Evolutionary conservation across 2,888 invertebrate species (phyloP).

Genomic region (Danaus chrysippus): DNA sequence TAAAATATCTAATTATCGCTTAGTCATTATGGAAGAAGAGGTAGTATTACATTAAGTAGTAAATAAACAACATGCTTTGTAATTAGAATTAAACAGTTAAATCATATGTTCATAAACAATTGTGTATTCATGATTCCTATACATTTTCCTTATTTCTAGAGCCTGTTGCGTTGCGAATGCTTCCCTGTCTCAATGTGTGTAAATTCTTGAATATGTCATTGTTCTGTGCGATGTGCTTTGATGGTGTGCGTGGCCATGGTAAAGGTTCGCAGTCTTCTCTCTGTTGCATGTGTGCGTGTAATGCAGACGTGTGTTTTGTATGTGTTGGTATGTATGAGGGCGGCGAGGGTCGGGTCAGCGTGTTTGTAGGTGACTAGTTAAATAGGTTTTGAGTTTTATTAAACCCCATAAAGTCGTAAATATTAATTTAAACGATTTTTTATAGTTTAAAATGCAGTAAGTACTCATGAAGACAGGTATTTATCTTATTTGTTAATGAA

Average conservation of each 20-base stretch:
- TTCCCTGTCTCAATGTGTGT: not conserved
- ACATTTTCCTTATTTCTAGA: conserved; percentile 2
- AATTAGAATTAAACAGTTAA: not conserved
- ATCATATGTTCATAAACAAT: not conserved
- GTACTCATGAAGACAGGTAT: too few species aligned
- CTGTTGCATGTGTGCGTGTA: conserved; percentile 24
- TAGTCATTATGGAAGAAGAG: too few species aligned
- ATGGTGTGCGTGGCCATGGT: not conserved
- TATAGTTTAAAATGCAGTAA: too few species aligned
- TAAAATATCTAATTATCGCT: too few species aligned
- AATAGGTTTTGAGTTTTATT: conserved; percentile 49
- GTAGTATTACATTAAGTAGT: too few species aligned
- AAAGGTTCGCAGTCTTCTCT: too few species aligned
- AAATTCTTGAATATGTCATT: too few species aligned
- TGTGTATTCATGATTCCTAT: not conserved
- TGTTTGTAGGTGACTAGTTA: conserved; percentile 62
- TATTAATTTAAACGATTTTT: too few species aligned
- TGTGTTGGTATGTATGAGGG: conserved; percentile 17
- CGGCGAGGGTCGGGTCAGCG: conserved; percentile 57
- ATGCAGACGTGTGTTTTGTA: conserved; percentile 8
- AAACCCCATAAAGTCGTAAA: conserved; percentile 45
- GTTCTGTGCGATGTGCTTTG: too few species aligned
- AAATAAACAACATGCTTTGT: too few species aligned
- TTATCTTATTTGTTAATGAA: too few species aligned
- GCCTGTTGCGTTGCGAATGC: not conserved